A percentile compares a stretch with the other conserved stretches of the same genome.
phyloP scores from a whole-genome alignment of 2,888 invertebrate genomes.

The Saturnia japonica region DNA sequence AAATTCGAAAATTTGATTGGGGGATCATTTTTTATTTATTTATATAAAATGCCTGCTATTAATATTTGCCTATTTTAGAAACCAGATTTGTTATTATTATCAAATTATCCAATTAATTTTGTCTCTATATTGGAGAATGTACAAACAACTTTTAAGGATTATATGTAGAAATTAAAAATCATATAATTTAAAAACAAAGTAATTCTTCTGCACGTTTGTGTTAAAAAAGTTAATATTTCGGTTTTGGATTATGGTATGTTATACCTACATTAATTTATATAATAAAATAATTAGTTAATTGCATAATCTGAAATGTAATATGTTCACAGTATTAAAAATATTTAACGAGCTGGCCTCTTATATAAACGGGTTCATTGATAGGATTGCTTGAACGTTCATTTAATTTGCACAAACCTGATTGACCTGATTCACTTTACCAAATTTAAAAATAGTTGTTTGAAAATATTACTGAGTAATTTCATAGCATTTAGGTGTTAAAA shows the following conservation, averaged over 20 bases:
- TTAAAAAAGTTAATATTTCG: conserved; percentile 43
- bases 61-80: background rate
- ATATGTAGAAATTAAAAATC: background rate
- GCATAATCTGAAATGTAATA: conserved; percentile 35
- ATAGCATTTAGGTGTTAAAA: background rate
- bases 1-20: background rate
- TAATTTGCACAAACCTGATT: background rate
- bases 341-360: conserved; percentile 59
- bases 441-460: background rate
- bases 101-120: background rate
- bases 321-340: conserved; percentile 46
- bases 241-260: conserved; percentile 66
- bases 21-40: background rate
- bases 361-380: conserved; percentile 34
- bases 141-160: background rate
- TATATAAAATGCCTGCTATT: too few relatives aligned
- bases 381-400: conserved; percentile 33
- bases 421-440: background rate
- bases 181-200: background rate
- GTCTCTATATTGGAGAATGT: background rate
- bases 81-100: background rate
- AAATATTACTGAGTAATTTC: background rate
- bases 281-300: conserved; percentile 20
- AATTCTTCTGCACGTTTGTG: background rate
- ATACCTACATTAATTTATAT: conserved; percentile 25